A percentile compares a stretch with the other conserved stretches of the same genome.
Conservation (phyloP, 2,797 vertebrate genomes). For the Sphenopsis melanotis region DNA sequence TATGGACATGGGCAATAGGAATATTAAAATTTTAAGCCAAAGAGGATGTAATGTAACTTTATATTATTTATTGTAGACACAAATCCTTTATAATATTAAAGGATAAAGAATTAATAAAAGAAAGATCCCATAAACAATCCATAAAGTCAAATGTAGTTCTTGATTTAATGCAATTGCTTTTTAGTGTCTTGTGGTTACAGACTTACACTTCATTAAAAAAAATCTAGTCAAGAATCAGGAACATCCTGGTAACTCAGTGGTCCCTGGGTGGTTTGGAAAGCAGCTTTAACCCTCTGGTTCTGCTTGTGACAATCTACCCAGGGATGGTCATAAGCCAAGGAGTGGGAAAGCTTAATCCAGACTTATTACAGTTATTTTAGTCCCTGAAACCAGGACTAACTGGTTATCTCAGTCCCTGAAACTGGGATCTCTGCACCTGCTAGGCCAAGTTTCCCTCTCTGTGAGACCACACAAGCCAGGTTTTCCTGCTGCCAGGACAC, state of each 20-base stretch:
- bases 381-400: neutral
- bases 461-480: neutral
- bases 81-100: conserved; percentile 71
- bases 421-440: neutral
- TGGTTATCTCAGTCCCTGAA: neutral
- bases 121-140: conserved; percentile 56
- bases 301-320: neutral
- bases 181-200: conserved; percentile 1
- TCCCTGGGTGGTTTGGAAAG: neutral
- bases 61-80: conserved; percentile 73
- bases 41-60: conserved; percentile 73
- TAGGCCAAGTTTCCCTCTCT: neutral
- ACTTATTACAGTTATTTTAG: neutral
- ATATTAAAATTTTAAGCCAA: conserved; percentile 78
- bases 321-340: neutral
- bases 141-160: conserved; percentile 19
- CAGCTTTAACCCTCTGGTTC: neutral
- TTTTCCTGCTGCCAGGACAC: fast-evolving
- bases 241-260: neutral
- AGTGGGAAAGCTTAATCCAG: neutral
- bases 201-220: conserved; percentile 22
- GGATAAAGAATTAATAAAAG: conserved; percentile 70
- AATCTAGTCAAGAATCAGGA: neutral
- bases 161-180: conserved; percentile 35
- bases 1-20: conserved; percentile 71